phyloP scores from a whole-genome alignment of 1,140 invertebrate species.

The Hyphantria cunea region DNA sequence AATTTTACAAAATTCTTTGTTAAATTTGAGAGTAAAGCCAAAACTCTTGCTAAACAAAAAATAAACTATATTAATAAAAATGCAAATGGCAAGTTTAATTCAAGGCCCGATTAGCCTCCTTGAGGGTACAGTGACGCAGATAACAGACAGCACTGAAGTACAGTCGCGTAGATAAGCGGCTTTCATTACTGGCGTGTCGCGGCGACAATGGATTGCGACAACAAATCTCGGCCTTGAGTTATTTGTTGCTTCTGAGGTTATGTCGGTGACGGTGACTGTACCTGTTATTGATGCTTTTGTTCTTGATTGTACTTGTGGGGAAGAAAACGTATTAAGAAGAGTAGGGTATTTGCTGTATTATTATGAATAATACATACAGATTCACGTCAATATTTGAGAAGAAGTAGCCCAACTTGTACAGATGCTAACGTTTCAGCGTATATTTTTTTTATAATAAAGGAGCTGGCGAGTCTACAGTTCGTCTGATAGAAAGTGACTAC shows the following conservation, averaged over 20 bases:
- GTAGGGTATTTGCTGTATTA: not conserved
- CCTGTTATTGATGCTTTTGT: slow-evolving; percentile 32
- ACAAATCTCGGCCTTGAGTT: slow-evolving; percentile 52
- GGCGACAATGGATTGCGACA: slow-evolving; percentile 53
- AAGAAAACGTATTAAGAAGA: not conserved
- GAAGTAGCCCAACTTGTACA: no score
- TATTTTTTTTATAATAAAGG: no score
- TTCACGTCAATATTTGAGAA: no score
- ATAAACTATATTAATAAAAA: slow-evolving; percentile 25
- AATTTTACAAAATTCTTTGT: no score
- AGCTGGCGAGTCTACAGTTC: no score
- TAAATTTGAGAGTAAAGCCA: no score
- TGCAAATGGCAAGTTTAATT: slow-evolving; percentile 36
- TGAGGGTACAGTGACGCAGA: slow-evolving; percentile 49
- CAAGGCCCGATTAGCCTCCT: slow-evolving; percentile 46
- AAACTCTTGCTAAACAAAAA: no score
- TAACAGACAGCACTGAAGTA: slow-evolving; percentile 42
- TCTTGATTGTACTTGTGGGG: slow-evolving; percentile 10
- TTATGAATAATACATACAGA: no score
- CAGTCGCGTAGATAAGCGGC: slow-evolving; percentile 52
- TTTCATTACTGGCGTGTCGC: slow-evolving; percentile 53
- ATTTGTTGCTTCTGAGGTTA: slow-evolving; percentile 39
- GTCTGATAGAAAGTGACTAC: no score
- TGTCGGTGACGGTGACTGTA: slow-evolving; percentile 25
- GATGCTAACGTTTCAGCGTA: no score